Evolutionary conservation across 2,888 invertebrate species (phyloP).

Genomic region (Cephus pygmeus): DNA sequence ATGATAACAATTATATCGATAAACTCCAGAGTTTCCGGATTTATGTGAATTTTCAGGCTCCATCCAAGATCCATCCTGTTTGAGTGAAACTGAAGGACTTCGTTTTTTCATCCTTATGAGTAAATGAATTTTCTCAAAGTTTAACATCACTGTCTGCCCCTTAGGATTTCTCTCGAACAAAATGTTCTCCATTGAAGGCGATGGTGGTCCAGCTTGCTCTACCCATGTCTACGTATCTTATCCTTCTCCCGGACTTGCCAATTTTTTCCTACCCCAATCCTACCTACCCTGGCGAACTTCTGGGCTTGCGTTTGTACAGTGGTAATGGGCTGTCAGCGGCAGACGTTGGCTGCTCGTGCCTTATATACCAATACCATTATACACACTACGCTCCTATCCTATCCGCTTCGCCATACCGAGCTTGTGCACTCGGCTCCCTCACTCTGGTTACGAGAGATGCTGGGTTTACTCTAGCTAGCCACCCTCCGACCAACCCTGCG

Average conservation of each 20-base stretch:
- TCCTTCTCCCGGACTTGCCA: not conserved
- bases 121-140: not conserved
- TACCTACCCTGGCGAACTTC: conserved; percentile 13
- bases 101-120: not conserved
- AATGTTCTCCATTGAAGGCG: not conserved
- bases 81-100: not conserved
- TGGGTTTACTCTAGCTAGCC: not conserved
- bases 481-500: not conserved
- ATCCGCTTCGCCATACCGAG: conserved; percentile 8
- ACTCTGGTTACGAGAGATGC: conserved; percentile 9
- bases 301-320: conserved; percentile 56
- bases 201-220: not conserved
- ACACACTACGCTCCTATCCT: conserved; percentile 17
- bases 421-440: conserved; percentile 11
- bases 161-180: not conserved
- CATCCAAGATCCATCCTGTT: not conserved
- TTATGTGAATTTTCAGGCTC: not conserved
- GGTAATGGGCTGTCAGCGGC: conserved; percentile 65
- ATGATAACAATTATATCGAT: not conserved
- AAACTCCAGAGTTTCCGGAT: too few species aligned
- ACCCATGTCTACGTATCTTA: conserved; percentile 1
- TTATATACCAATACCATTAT: conserved; percentile 56
- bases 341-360: conserved; percentile 57
- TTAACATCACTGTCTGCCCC: not conserved
- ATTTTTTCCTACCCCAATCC: conserved; percentile 10